Conservation (phyloP, 30 jellyfish, hydroid and myxozoan genomes). For the Pelagia noctiluca region DNA sequence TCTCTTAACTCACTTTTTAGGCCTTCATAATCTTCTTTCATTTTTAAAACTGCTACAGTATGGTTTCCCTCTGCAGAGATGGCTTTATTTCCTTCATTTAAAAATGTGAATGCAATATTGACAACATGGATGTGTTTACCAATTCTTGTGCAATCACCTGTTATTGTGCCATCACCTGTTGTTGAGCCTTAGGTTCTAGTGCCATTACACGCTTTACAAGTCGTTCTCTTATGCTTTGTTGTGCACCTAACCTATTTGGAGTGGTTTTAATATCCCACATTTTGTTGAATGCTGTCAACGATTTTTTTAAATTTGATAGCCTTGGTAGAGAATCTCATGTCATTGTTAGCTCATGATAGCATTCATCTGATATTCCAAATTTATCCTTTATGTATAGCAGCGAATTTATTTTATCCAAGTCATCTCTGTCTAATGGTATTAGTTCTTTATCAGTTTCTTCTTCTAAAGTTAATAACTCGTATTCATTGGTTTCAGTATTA, state of each 20-base stretch:
- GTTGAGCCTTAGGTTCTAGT: neutral
- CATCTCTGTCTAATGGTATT: conserved; percentile 8
- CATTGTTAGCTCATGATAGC: conserved; percentile 23
- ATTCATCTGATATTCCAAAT: conserved; percentile 19
- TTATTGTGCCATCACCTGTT: neutral
- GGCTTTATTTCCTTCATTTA: conserved; percentile 30
- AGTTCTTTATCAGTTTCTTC: neutral
- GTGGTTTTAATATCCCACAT: conserved; percentile 1
- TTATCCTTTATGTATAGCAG: conserved; percentile 13
- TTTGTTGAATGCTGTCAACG: neutral
- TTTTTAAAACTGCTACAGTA: conserved; percentile 21
- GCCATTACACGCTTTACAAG: neutral
- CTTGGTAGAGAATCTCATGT: conserved; percentile 17
- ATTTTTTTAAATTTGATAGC: neutral
- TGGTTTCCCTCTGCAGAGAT: conserved; percentile 42
- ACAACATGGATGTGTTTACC: conserved; percentile 54
- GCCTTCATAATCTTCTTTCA: conserved; percentile 27
- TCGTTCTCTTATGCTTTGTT: conserved; percentile 17
- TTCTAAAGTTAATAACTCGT: neutral
- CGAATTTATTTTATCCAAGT: conserved; percentile 4
- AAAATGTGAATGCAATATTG: conserved; percentile 13
- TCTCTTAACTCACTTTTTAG: neutral
- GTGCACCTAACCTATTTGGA: conserved; percentile 23
- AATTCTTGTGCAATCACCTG: conserved; percentile 55
- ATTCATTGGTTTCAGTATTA: neutral